Conservation (phyloP, 2,888 invertebrate genomes). For the Prosopocoilus inquinatus region DNA sequence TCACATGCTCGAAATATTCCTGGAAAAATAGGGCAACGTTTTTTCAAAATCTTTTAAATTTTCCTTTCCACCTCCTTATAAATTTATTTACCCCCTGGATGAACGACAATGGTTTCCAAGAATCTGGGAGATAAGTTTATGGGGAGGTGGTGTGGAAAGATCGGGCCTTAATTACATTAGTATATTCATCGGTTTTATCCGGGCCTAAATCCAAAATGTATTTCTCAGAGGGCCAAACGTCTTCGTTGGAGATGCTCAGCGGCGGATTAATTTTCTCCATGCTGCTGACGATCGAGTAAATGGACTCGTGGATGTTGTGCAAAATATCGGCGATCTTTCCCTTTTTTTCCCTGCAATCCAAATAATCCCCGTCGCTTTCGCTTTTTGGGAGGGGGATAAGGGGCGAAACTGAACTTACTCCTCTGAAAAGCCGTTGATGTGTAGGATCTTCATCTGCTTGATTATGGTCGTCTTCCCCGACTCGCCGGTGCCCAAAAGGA, state of each 20-base stretch:
- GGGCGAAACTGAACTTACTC: slow-evolving; percentile 55
- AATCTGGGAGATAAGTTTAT: no score
- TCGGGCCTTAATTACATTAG: slow-evolving; percentile 53
- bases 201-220: slow-evolving; percentile 56
- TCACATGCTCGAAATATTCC: slow-evolving; percentile 72
- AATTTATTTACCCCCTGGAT: no score
- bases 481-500: slow-evolving; percentile 72
- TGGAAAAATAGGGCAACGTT: no score
- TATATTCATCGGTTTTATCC: slow-evolving; percentile 55
- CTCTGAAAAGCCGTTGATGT: slow-evolving; percentile 73
- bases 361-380: background rate
- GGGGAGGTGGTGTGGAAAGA: no score
- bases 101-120: no score
- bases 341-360: slow-evolving; percentile 60
- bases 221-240: slow-evolving; percentile 51
- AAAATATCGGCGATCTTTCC: slow-evolving; percentile 67
- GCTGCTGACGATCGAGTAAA: slow-evolving; percentile 62
- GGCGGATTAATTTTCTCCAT: slow-evolving; percentile 53
- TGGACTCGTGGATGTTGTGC: slow-evolving; percentile 74
- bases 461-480: slow-evolving; percentile 84
- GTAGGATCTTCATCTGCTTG: slow-evolving; percentile 84
- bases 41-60: no score
- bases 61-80: no score
- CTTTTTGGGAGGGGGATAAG: background rate
- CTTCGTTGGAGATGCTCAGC: slow-evolving; percentile 55